phyloP scores from a whole-genome alignment of 2,113 vertebrate genomes.

The Heteronetta atricapilla region DNA sequence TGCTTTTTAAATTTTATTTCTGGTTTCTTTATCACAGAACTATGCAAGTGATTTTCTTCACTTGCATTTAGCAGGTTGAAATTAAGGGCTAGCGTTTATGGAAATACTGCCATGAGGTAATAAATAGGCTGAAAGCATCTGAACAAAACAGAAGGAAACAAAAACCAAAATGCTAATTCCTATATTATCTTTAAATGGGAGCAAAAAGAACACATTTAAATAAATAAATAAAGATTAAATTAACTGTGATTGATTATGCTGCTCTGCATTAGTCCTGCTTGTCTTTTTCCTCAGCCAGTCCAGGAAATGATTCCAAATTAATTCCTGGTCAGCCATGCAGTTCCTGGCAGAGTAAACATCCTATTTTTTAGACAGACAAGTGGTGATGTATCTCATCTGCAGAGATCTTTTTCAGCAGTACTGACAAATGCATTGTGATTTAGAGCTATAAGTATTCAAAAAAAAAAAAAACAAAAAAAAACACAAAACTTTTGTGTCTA shows the following conservation, averaged over 20 bases:
- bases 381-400: neutral
- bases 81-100: neutral
- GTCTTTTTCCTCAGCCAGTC: conserved; percentile 20
- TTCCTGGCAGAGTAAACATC: conserved; percentile 25
- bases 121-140: neutral
- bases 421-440: rapidly evolving
- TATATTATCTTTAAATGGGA: neutral
- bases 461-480: neutral
- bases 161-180: neutral
- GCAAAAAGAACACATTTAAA: neutral
- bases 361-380: conserved; percentile 2
- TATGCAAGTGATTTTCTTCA: neutral
- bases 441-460: neutral
- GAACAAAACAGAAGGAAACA: conserved; percentile 12
- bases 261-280: conserved; percentile 31
- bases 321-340: conserved; percentile 24
- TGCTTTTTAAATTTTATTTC: neutral
- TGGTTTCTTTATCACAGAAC: neutral
- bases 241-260: conserved; percentile 48
- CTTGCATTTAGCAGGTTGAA: neutral
- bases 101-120: neutral
- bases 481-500: neutral
- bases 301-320: conserved; percentile 52
- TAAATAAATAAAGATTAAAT: conserved; percentile 47
- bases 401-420: neutral